Conservation (phyloP, 2,888 invertebrate genomes). For the Mayetiola destructor region DNA sequence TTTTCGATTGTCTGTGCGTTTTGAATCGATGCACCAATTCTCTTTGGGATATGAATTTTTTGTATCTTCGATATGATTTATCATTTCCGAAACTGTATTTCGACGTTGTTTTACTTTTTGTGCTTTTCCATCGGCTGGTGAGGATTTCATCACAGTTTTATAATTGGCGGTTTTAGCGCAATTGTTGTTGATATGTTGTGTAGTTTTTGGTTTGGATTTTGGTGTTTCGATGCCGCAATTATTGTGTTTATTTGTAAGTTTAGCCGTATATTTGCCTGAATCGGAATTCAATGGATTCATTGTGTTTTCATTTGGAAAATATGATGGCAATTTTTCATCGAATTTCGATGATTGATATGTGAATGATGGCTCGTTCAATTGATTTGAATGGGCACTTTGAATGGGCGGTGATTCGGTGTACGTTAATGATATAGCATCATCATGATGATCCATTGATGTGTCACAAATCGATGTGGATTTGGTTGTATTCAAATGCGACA, state of each 20-base stretch:
- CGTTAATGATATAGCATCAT: constrained; percentile 6
- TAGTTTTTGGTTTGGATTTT: not conserved
- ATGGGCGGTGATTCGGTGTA: not conserved
- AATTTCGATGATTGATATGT: constrained; percentile 18
- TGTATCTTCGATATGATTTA: not conserved
- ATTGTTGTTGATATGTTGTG: not conserved
- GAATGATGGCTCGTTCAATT: not conserved
- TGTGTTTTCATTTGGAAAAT: constrained; percentile 33
- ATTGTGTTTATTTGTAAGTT: not conserved
- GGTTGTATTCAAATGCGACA: not conserved
- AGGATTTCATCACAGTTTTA: not conserved
- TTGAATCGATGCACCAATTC: not conserved
- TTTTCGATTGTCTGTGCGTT: constrained; percentile 6
- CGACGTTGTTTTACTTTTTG: not conserved
- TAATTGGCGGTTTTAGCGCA: not conserved
- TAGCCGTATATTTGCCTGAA: not conserved
- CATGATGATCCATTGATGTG: not conserved
- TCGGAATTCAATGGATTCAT: not conserved
- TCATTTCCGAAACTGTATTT: not conserved
- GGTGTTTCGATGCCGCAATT: not conserved
- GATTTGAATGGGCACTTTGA: not conserved
- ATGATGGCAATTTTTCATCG: constrained; percentile 34
- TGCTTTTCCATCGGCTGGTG: not conserved
- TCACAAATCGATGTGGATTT: not conserved
- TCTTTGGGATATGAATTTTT: not conserved